Evolutionary conservation across 2,113 vertebrate genomes (phyloP), one percentile per base, ranked within the genome.

Genomic region (Megaleporinus macrocephalus): DNA sequence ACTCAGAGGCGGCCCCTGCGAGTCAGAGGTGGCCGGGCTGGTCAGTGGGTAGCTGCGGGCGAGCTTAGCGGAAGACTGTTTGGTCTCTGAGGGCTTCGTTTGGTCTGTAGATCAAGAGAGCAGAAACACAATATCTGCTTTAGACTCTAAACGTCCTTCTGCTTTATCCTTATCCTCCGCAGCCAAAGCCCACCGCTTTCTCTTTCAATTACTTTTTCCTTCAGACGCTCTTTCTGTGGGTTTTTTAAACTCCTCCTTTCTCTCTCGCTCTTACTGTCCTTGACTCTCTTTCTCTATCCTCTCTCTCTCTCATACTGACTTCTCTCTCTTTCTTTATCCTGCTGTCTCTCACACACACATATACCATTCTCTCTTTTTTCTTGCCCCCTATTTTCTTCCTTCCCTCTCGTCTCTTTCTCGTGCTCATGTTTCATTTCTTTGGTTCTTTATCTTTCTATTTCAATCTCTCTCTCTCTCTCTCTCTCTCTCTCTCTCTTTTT

Each of bases 91-190:
- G 69, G 55, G 81, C 41, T 49, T 77, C 55, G 68, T 82, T 69
- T 81, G 51, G 47, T 82, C 44, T 69, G 36, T 18, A 47, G 53
- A 77, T 82, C 65, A 71, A 44, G 53, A 76, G 80, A 55, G 36
- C 63, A 62, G 22, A 77, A 72, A 77, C 59, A 36, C n/a, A 29
- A 41, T n/a, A 22, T 41, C 33, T n/a, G 66, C n/a, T 70, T 14
- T 44, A 11, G 4, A 70, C 33, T 70, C 27, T 20, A 36, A 18
- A 24, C 15, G 65, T 68, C 18, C 65, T 36, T 30, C 26, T 29
- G 24, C 20, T 22, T 24, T 59, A 59, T 59, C 53, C 53, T 57
- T 20, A 59, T 59, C 57, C 57, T 61, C 57, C 1, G 16, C 68
- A 59, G 24, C 24, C 71, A 20, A 76, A 76, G 61, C 12, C n/a